Evolutionary conservation across 2,888 invertebrate genomes (phyloP).

Genomic region (Fabriciana adippe): DNA sequence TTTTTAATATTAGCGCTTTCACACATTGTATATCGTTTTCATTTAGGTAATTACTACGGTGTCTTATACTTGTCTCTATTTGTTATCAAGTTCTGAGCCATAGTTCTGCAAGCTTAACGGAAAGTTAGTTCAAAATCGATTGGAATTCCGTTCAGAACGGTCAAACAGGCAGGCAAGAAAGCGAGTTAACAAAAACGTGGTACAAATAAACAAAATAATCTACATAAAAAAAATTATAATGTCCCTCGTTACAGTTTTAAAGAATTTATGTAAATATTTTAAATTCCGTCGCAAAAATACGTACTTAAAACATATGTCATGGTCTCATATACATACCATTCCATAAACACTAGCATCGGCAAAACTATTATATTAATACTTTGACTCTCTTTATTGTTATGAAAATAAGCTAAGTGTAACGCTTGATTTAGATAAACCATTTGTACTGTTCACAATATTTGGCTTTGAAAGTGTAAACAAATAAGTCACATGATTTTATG

Average conservation of each 20-base stretch:
- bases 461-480: constrained; percentile 39
- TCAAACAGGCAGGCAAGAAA: no score
- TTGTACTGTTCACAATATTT: constrained; percentile 35
- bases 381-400: constrained; percentile 38
- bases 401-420: constrained; percentile 42
- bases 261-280: background rate
- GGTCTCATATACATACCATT: constrained; percentile 5
- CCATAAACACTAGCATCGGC: constrained; percentile 38
- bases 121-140: no score
- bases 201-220: background rate
- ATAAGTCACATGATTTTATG: constrained; percentile 37
- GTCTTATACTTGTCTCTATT: no score
- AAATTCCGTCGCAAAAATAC: background rate
- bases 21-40: no score
- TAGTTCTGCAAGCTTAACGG: no score
- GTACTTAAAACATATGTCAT: background rate
- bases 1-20: no score
- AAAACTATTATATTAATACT: constrained; percentile 35
- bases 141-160: no score
- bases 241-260: background rate
- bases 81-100: no score
- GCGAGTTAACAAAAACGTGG: background rate
- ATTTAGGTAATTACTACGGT: no score
- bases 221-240: background rate
- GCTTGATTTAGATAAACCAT: constrained; percentile 43